Evolutionary conservation across 2,797 vertebrate species (phyloP), one percentile per base, ranked within the genome.

Genomic region (Taeniopygia guttata): DNA sequence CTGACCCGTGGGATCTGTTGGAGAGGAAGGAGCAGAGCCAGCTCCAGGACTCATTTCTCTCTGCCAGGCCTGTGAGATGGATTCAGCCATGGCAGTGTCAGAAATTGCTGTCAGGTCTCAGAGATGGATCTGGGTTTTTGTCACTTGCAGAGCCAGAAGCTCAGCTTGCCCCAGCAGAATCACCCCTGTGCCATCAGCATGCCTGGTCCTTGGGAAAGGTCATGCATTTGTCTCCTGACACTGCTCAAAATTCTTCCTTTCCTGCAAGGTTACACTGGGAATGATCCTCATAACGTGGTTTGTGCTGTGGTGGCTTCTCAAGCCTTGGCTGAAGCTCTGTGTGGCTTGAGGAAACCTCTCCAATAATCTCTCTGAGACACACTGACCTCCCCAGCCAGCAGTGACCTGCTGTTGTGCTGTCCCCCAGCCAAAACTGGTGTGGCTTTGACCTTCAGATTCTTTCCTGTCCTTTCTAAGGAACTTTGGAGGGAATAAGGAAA

Each of bases 1-100:
- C 43, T 2, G 69, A 81, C 66, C 82, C 82, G 68, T 0, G 6
- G 84, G 89, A 70, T 82, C 67, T 0, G 0, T 84, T 6, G 8
- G 75, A 84, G 84, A 89, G 42, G 63, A 66, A 89, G 56, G 45
- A 77, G 54, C 87, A 88, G 82, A 93, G 91, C 87, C 95, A 95
- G 0, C 73, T 78, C 72, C 87, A 30, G 25, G 52, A 9, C 68
- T 80, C 52, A 0, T 66, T 78, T 48, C 34, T 73, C 55, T 56
- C 59, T 0, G 5, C 87, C 87, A 91, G 87, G 74, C 48, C 70
- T 68, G 63, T 38, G 45, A 80, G 94, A 54, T 46, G 56, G 66
- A 74, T 56, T 63, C 84, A 79, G 21, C 26, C 68, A 11, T 16
- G 49, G 48, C 75, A 56, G 75, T 32, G 72, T 45, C 69, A 94